Percentiles rank a stretch among this genome's conserved stretches.
phyloP scores from a whole-genome alignment of 1,140 invertebrate species.

The Drosophila ercepeae region DNA sequence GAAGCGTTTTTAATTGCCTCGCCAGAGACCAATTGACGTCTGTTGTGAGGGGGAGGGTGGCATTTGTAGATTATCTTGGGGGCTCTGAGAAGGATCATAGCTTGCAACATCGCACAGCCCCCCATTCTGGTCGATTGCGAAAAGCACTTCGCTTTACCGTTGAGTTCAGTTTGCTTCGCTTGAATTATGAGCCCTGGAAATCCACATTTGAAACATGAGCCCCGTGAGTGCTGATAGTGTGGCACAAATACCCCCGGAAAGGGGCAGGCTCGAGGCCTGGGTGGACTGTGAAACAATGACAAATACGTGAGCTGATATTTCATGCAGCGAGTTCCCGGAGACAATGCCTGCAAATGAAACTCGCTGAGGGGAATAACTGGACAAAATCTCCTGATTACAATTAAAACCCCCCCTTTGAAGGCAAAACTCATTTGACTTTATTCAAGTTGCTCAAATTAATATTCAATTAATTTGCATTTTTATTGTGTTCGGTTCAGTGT shows the following conservation, averaged over 20 bases:
- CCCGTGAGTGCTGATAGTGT: slow-evolving; percentile 69
- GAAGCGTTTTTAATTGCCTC: slow-evolving; percentile 68
- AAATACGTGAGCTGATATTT: slow-evolving; percentile 49
- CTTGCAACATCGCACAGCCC: slow-evolving; percentile 6
- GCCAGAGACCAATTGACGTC: slow-evolving; percentile 66
- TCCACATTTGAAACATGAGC: slow-evolving; percentile 67
- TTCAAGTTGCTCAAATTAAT: slow-evolving; percentile 73
- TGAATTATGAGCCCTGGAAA: slow-evolving; percentile 34
- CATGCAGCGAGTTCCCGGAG: slow-evolving; percentile 2
- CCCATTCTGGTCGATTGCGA: slow-evolving; percentile 45
- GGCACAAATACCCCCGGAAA: slow-evolving; percentile 3
- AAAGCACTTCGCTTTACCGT: slow-evolving; percentile 50
- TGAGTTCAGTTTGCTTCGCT: slow-evolving; percentile 26
- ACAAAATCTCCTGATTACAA: slow-evolving; percentile 4
- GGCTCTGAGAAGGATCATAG: background rate
- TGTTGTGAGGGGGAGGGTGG: background rate
- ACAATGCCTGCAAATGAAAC: slow-evolving; percentile 9
- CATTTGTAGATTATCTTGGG: background rate
- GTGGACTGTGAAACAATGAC: slow-evolving; percentile 40
- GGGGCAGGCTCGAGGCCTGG: background rate
- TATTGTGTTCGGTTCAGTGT: slow-evolving; percentile 50
- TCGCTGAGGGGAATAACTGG: slow-evolving; percentile 20
- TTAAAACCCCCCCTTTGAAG: background rate
- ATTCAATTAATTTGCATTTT: slow-evolving; percentile 76
- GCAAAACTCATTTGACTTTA: slow-evolving; percentile 23